Evolutionary conservation across 2,888 invertebrate genomes (phyloP).

Genomic region (Trimorus sp.): DNA sequence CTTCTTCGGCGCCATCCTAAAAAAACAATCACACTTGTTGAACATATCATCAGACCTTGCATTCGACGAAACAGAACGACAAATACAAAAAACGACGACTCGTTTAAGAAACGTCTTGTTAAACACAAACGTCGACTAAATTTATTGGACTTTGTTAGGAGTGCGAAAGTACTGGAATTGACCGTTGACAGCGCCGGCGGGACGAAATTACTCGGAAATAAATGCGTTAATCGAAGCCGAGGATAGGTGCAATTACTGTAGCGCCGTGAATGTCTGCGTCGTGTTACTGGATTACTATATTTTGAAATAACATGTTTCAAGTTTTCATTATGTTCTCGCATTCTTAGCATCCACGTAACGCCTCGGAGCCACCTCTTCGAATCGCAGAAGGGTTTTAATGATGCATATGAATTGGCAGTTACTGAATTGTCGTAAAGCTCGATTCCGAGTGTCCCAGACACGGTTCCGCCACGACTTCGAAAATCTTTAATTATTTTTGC

Average conservation of each 20-base stretch:
- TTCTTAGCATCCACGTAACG: constrained; percentile 61
- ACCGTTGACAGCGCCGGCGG: constrained; percentile 42
- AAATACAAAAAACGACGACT: no score
- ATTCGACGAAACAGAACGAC: no score
- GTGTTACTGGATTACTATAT: constrained; percentile 64
- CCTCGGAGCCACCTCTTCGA: constrained; percentile 52
- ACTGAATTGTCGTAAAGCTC: constrained; percentile 54
- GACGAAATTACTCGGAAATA: constrained; percentile 59
- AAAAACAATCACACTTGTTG: constrained; percentile 56
- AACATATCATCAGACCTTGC: no score
- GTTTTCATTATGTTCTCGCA: constrained; percentile 65
- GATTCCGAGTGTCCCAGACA: constrained; percentile 16
- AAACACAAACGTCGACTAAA: constrained; percentile 19
- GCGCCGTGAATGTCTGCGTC: constrained; percentile 61
- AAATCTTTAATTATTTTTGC: not conserved
- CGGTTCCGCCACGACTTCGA: no score
- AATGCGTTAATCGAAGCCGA: constrained; percentile 61
- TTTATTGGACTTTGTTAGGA: constrained; percentile 47
- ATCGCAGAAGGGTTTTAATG: constrained; percentile 50
- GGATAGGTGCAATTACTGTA: constrained; percentile 58
- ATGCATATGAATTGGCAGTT: constrained; percentile 60
- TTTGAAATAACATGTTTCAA: constrained; percentile 66
- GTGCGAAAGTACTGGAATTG: constrained; percentile 45
- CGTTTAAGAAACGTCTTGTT: constrained; percentile 21
- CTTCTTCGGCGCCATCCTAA: constrained; percentile 92